Conservation (phyloP, 2,113 vertebrate species). For the Ptilonorhynchus violaceus region DNA sequence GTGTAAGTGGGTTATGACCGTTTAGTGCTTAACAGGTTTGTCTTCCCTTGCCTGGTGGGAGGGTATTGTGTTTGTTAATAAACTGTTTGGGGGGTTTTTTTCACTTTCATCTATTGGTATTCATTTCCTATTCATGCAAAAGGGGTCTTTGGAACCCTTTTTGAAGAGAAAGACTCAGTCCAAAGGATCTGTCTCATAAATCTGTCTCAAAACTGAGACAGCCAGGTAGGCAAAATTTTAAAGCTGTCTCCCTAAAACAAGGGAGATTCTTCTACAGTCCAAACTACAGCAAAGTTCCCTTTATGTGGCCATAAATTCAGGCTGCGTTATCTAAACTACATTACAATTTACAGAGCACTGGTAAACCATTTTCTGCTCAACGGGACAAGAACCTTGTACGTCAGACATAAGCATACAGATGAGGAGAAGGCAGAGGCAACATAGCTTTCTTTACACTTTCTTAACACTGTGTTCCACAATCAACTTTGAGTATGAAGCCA, state of each 20-base stretch:
- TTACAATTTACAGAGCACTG: neutral
- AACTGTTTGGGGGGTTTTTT: no score
- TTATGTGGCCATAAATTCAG: neutral
- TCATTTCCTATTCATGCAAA: no score
- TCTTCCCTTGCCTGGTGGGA: no score
- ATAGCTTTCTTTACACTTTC: neutral
- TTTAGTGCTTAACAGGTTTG: no score
- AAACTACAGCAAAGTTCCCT: neutral
- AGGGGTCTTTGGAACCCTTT: no score
- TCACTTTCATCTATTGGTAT: no score
- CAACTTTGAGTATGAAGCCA: neutral
- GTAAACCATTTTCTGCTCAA: neutral
- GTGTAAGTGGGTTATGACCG: no score
- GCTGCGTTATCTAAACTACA: neutral
- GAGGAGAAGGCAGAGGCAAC: neutral
- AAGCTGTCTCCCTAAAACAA: neutral
- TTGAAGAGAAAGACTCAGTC: no score
- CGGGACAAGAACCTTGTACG: neutral
- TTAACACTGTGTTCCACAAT: neutral
- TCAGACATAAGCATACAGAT: neutral
- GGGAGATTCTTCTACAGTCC: rapidly evolving
- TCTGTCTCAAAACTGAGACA: neutral
- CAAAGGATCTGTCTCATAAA: no score
- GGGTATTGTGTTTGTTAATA: no score
- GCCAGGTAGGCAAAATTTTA: neutral